Percentiles rank a stretch among this genome's conserved stretches.
These are phyloP conservation scores for Brachionus calyciflorus DNA, from an alignment of 1,140 invertebrate species.

Conservation along the genomic window DNA sequence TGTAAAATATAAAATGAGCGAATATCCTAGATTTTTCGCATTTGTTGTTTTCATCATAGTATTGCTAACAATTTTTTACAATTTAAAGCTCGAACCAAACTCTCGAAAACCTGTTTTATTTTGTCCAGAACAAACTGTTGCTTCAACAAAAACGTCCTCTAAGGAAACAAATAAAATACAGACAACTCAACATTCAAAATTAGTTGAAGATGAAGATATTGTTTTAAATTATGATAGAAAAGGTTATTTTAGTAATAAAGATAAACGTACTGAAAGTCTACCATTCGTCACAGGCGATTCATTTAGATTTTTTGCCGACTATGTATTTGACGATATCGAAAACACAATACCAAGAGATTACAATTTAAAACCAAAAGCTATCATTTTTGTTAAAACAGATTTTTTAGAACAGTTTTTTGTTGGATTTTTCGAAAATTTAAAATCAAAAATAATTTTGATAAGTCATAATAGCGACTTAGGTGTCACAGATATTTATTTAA, in stretches of 20 bases:
- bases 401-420: not conserved
- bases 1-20: no score
- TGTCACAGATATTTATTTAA: not conserved
- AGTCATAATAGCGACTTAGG: not conserved
- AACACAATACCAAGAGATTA: not conserved
- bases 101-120: no score
- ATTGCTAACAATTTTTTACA: no score
- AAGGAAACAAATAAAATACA: no score
- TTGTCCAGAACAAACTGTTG: no score
- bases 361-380: not conserved
- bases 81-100: no score
- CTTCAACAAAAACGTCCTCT: no score
- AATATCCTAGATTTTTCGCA: no score
- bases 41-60: no score
- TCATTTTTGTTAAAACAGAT: not conserved
- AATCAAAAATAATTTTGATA: not conserved
- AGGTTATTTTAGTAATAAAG: not conserved
- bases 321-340: not conserved
- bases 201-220: not conserved
- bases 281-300: not conserved
- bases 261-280: not conserved
- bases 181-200: no score
- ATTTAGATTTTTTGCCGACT: not conserved
- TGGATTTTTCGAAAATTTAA: not conserved
- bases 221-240: not conserved